Conservation (phyloP, 2,888 invertebrate species). For the Sarcophaga subvicina region DNA sequence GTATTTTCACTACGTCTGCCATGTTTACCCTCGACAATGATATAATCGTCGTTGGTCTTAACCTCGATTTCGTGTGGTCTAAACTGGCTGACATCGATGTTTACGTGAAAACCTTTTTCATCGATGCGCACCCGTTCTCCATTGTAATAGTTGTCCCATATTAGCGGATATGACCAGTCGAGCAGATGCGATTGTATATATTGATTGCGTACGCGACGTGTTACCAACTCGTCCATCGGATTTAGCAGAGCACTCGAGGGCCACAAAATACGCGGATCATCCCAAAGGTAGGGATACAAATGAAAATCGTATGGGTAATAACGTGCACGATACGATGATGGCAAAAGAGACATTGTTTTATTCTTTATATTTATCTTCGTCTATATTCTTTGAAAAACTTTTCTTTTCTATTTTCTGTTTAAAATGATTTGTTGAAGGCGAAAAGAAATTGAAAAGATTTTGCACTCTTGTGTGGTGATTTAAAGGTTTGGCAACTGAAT, state of each 20-base stretch:
- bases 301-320: slow-evolving; percentile 73
- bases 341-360: slow-evolving; percentile 75
- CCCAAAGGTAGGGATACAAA: slow-evolving; percentile 77
- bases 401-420: slow-evolving; percentile 15
- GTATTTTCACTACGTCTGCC: slow-evolving; percentile 86
- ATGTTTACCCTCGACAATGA: slow-evolving; percentile 89
- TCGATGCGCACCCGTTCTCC: slow-evolving; percentile 81
- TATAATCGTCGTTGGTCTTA: slow-evolving; percentile 88
- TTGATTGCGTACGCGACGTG: slow-evolving; percentile 78
- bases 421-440: slow-evolving; percentile 19
- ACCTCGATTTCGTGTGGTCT: slow-evolving; percentile 90
- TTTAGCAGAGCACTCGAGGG: slow-evolving; percentile 70
- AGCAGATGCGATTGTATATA: slow-evolving; percentile 75
- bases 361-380: slow-evolving; percentile 2
- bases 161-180: slow-evolving; percentile 77
- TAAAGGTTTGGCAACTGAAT: slow-evolving; percentile 65
- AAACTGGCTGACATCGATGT: slow-evolving; percentile 90
- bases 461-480: slow-evolving; percentile 50
- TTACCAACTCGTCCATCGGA: slow-evolving; percentile 77
- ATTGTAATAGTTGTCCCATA: slow-evolving; percentile 77
- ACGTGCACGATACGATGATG: slow-evolving; percentile 75
- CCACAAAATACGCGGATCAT: slow-evolving; percentile 75
- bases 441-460: slow-evolving; percentile 15
- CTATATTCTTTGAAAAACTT: neutral
- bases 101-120: slow-evolving; percentile 87